Conservation (phyloP, 2,113 vertebrate genomes). For the Rhinoptilus africanus region DNA sequence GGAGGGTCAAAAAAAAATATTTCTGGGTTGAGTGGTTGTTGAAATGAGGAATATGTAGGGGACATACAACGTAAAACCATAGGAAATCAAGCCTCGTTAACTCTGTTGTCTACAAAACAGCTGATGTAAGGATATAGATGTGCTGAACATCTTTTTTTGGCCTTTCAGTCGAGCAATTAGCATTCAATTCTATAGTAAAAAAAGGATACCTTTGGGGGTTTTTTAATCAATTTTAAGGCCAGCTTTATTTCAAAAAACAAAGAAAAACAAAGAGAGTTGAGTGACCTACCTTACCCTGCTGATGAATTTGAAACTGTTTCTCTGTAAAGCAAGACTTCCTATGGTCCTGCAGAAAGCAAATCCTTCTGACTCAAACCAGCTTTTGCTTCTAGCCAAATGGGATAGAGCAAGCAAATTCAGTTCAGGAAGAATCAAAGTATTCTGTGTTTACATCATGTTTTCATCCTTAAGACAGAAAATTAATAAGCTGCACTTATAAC, state of each 20-base stretch:
- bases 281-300: neutral
- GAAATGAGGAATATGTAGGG: neutral
- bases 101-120: neutral
- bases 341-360: neutral
- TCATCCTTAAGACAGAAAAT: neutral
- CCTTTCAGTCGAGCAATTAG: neutral
- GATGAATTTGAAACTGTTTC: neutral
- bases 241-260: neutral
- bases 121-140: neutral
- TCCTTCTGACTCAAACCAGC: neutral
- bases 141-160: neutral
- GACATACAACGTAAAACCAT: neutral
- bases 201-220: accelerated
- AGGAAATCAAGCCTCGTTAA: neutral
- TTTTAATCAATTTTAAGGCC: neutral
- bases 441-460: neutral
- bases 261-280: neutral
- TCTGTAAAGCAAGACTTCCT: neutral
- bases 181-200: neutral
- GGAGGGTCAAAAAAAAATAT: neutral
- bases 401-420: neutral
- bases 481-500: neutral
- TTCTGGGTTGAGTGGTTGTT: neutral
- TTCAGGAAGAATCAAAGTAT: neutral
- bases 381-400: neutral